phyloP scores from a whole-genome alignment of 2,113 vertebrate species.

The Hydropotes inermis region DNA sequence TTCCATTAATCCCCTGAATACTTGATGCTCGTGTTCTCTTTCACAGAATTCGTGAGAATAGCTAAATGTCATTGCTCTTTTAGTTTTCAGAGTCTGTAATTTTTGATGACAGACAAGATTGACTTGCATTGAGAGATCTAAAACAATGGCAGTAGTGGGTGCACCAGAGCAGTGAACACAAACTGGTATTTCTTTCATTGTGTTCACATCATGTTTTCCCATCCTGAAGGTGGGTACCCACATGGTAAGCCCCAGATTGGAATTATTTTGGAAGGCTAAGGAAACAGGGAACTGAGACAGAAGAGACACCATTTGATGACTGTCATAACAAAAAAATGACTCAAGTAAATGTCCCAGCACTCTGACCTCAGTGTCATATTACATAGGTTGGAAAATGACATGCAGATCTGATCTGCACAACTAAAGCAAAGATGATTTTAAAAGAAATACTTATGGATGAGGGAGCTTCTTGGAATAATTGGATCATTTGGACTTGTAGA shows the following conservation, averaged over 20 bases:
- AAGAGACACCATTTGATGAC: background rate
- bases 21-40: background rate
- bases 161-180: background rate
- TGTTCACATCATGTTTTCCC: background rate
- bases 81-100: background rate
- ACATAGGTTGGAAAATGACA: background rate
- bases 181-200: background rate
- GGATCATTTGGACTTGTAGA: background rate
- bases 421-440: slow-evolving; percentile 4
- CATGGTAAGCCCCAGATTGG: background rate
- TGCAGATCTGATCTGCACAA: background rate
- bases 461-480: background rate
- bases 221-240: background rate
- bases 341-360: background rate
- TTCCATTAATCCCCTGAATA: slow-evolving; percentile 40
- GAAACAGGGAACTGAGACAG: background rate
- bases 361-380: background rate
- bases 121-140: background rate
- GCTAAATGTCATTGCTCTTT: slow-evolving; percentile 27
- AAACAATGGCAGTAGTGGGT: background rate
- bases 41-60: background rate
- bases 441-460: background rate
- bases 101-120: background rate
- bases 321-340: background rate
- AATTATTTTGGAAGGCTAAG: background rate